Conservation (phyloP, 2,888 invertebrate genomes). For the Drosophila vallismaia region DNA sequence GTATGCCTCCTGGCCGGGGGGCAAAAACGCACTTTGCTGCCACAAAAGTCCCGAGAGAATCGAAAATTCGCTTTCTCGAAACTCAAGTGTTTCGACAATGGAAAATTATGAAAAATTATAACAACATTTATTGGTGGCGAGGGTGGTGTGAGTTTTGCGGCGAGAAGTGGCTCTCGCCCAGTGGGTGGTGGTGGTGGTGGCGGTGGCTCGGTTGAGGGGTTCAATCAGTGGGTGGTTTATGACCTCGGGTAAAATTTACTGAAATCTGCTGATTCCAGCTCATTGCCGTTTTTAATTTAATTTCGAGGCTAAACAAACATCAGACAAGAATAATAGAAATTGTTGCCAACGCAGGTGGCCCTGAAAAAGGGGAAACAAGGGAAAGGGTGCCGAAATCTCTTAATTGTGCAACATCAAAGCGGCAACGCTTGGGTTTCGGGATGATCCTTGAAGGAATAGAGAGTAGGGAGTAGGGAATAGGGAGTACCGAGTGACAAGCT, state of each 20-base stretch:
- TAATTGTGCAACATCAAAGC: conserved; percentile 76
- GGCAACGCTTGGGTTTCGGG: conserved; percentile 33
- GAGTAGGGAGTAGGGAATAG: conserved; percentile 1
- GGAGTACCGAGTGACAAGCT: conserved; percentile 36
- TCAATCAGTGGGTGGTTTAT: conserved; percentile 28
- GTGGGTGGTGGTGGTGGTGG: conserved; percentile 3
- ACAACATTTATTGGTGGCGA: conserved; percentile 50
- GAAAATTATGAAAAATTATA: conserved; percentile 78
- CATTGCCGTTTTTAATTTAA: conserved; percentile 84
- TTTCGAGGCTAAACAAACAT: conserved; percentile 81
- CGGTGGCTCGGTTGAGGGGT: conserved; percentile 30
- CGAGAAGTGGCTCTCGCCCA: conserved; percentile 43
- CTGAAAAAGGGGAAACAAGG: conserved; percentile 15
- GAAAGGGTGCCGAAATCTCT: conserved; percentile 34
- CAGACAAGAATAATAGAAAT: conserved; percentile 46
- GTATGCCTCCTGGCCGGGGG: conserved; percentile 43
- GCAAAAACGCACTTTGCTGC: conserved; percentile 68
- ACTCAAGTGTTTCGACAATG: conserved; percentile 78
- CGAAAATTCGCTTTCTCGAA: conserved; percentile 56
- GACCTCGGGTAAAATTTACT: conserved; percentile 71
- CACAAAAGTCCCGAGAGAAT: conserved; percentile 65
- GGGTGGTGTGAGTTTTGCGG: conserved; percentile 54
- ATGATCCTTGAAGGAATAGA: conserved; percentile 22
- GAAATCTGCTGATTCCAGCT: conserved; percentile 84
- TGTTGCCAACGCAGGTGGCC: conserved; percentile 72